Base-by-base conservation (phyloP, 2,113 vertebrate species). In the Nicator chloris region DNA sequence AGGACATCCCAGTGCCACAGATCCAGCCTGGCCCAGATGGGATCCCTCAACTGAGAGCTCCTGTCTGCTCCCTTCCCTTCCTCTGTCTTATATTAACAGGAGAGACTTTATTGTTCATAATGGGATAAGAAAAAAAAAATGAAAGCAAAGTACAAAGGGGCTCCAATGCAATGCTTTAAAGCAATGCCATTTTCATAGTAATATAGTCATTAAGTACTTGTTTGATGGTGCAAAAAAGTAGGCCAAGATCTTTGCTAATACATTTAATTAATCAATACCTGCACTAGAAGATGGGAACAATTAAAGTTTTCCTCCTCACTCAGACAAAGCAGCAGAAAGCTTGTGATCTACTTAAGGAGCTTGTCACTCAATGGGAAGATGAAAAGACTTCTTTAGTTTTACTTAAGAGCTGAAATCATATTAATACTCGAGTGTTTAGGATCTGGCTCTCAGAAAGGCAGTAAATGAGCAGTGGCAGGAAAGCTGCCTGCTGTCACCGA, bases 201-300 rank as follows among this genome's bases (percentile, higher is more conserved):
- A 95, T 93, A 90, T 68, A 91, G 88, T 96, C 96, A 86, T 95
- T 92, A 91, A 94, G 91, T 61, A 91, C 83, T 95, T 95, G 82
- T 96, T 95, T 96, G 96, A 96, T 91, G 84, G 96, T 92, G 68
- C 90, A 95, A 88, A 82, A 94, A 94, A 96, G 95, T 95, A 92
- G 92, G 91, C 94, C 69, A 81, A 93, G 92, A 76, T 94, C 84
- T 96, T 96, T 96, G 79, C 95, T 96, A 96, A 96, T 75, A 93
- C 82, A 76, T 93, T 96, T 94, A 94, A 90, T 94, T 95, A 96
- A 97, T 95, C 92, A 71, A 95, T 91, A 91, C 87, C 80, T 95
- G 84, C 89, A 51, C 24, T 68, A 75, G 94, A 89, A 90, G 92
- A 94, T 44, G 79, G 78, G 93, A 96, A 97, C 91, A 92, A 96